These are phyloP conservation scores for Laupala kohalensis DNA, from an alignment of 1,140 invertebrate species.

Conservation along the genomic window DNA sequence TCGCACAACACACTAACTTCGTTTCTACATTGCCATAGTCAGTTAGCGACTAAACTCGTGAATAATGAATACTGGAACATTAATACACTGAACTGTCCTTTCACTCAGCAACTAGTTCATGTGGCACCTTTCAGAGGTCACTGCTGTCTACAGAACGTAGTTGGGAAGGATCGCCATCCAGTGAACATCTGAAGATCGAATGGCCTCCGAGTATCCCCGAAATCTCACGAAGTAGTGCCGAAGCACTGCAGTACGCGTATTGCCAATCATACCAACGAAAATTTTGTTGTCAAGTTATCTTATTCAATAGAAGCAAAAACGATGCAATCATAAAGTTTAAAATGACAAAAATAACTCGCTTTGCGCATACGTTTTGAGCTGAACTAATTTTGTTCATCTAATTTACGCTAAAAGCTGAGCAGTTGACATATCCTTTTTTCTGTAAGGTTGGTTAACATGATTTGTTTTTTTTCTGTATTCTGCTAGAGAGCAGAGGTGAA, in stretches of 20 bases:
- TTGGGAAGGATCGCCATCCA: background rate
- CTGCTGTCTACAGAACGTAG: background rate
- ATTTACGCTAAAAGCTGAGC: too few relatives aligned
- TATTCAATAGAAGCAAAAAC: too few relatives aligned
- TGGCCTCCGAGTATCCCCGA: background rate
- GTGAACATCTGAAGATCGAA: background rate
- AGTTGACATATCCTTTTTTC: too few relatives aligned
- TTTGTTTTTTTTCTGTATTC: background rate
- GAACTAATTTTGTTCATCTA: too few relatives aligned
- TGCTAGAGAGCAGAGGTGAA: background rate
- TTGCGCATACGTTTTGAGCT: too few relatives aligned
- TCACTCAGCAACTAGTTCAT: background rate
- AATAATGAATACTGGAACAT: background rate
- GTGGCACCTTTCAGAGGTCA: background rate
- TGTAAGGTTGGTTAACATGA: background rate
- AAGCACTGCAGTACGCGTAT: background rate
- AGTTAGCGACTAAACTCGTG: conserved; percentile 1
- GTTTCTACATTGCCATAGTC: conserved; percentile 2
- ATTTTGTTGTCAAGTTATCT: too few relatives aligned
- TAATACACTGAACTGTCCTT: background rate
- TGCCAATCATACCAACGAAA: too few relatives aligned
- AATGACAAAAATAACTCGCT: too few relatives aligned
- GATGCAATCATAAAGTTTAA: too few relatives aligned
- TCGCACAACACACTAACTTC: background rate
- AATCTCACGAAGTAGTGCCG: background rate